phyloP scores from a whole-genome alignment of 2,888 invertebrate species.

The Archaeoteleia sp. region DNA sequence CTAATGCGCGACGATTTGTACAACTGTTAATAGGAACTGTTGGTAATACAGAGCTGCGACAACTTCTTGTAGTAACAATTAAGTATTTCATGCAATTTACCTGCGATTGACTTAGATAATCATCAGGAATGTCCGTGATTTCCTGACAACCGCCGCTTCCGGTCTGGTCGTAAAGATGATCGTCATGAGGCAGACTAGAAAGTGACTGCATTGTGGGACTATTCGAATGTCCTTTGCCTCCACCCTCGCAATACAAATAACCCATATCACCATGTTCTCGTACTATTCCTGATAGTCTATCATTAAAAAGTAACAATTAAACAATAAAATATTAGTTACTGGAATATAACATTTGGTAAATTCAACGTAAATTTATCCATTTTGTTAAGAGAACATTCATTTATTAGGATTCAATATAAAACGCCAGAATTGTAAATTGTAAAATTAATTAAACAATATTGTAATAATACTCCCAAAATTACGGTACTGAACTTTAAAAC shows the following conservation, averaged over 20 bases:
- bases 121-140: conserved; percentile 89
- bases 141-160: conserved; percentile 77
- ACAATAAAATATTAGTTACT: too few relatives aligned
- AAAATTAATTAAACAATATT: conserved; percentile 3
- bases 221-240: conserved; percentile 72
- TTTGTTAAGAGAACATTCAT: too few relatives aligned
- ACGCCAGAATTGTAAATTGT: too few relatives aligned
- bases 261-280: conserved; percentile 72
- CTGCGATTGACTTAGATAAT: conserved; percentile 88
- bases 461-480: too few relatives aligned
- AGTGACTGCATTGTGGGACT: conserved; percentile 75
- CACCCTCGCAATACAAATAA: conserved; percentile 69
- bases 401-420: too few relatives aligned
- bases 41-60: too few relatives aligned
- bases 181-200: conserved; percentile 70
- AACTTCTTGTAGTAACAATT: too few relatives aligned
- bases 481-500: neutral
- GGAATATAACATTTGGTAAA: too few relatives aligned
- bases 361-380: too few relatives aligned
- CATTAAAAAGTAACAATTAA: conserved; percentile 1
- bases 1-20: too few relatives aligned
- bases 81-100: too few relatives aligned
- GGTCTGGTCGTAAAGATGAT: conserved; percentile 70
- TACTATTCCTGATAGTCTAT: conserved; percentile 70
- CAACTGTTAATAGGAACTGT: too few relatives aligned